phyloP scores from a whole-genome alignment of 2,888 invertebrate species.

The Eurytoma californica region DNA sequence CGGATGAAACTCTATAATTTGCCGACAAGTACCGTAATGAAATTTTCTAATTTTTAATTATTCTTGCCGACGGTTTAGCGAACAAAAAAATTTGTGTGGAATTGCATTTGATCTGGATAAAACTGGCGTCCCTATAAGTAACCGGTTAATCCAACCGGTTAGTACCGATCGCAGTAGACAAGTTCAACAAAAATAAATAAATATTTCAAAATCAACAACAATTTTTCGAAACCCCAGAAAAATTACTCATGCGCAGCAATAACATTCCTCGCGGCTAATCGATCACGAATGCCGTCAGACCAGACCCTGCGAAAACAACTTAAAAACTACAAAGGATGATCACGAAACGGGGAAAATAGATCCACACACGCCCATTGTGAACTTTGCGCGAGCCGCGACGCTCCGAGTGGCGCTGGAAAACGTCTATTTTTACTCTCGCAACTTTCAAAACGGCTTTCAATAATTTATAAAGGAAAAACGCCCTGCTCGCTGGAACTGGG shows the following conservation, averaged over 20 bases:
- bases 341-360: too few species aligned
- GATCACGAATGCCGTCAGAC: too few species aligned
- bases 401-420: conserved; percentile 19
- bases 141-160: conserved; percentile 21
- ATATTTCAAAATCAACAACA: too few species aligned
- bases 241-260: too few species aligned
- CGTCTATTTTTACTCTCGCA: conserved; percentile 49
- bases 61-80: too few species aligned
- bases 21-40: too few species aligned
- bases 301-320: conserved; percentile 1
- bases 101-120: too few species aligned
- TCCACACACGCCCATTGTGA: conserved; percentile 32
- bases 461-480: conserved; percentile 48
- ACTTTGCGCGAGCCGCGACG: conserved; percentile 43
- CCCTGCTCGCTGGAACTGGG: conserved; percentile 15
- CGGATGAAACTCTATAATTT: too few species aligned
- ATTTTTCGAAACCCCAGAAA: too few species aligned
- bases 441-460: conserved; percentile 55
- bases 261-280: too few species aligned
- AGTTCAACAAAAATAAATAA: background rate
- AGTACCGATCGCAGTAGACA: background rate
- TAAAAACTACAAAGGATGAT: conserved; percentile 36
- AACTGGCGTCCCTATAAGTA: background rate
- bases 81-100: too few species aligned
- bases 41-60: too few species aligned